Evolutionary conservation across 2,797 vertebrate species (phyloP).

Genomic region (Tragelaphus eurycerus): DNA sequence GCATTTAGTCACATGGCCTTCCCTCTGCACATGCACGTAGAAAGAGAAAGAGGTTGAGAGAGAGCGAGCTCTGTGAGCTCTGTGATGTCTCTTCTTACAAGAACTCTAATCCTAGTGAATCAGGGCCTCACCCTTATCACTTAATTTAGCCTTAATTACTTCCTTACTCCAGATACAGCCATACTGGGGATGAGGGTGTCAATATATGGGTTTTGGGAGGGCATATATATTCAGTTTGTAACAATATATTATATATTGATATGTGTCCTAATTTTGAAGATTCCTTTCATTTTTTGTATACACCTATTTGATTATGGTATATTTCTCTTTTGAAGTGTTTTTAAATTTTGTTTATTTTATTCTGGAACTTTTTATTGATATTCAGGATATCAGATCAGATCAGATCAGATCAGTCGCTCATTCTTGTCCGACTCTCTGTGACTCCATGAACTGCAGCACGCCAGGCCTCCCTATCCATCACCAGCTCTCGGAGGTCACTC

Average conservation of each 20-base stretch:
- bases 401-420: no score
- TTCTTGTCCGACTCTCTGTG: no score
- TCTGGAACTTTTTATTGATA: not conserved
- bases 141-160: not conserved
- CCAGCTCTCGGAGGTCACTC: no score
- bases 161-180: not conserved
- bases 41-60: not conserved
- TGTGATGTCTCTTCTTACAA: not conserved
- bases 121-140: not conserved
- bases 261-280: not conserved
- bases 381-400: not conserved
- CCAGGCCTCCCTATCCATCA: no score
- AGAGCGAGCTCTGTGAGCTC: not conserved
- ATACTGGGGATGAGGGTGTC: not conserved
- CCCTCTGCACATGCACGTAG: not conserved
- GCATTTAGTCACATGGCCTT: not conserved
- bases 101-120: not conserved
- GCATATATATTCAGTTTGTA: not conserved
- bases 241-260: not conserved
- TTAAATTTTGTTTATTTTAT: not conserved
- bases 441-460: no score
- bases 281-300: not conserved
- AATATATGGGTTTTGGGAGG: not conserved
- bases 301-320: not conserved
- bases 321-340: not conserved